These are phyloP conservation scores for Linurgus olivaceus DNA, from an alignment of 2,797 vertebrate genomes.

Conservation along the genomic window DNA sequence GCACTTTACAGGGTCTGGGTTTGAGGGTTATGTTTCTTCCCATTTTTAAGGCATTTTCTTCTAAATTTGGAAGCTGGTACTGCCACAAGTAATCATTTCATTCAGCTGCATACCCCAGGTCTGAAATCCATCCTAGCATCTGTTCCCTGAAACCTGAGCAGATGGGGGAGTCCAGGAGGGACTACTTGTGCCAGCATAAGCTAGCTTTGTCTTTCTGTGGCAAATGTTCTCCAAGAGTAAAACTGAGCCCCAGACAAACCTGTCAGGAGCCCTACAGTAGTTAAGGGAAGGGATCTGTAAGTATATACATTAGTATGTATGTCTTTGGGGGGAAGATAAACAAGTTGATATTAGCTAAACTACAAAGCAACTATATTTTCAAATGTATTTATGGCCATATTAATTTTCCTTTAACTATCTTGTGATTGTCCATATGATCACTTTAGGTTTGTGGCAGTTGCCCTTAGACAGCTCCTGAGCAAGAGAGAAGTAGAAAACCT, in stretches of 20 bases:
- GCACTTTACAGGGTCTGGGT: background rate
- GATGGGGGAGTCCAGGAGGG: slow-evolving; percentile 24
- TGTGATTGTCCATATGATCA: background rate
- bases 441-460: background rate
- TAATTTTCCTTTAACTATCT: background rate
- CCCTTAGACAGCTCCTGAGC: background rate
- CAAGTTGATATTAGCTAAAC: background rate
- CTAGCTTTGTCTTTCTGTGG: background rate
- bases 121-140: slow-evolving; percentile 28
- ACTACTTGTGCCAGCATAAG: background rate
- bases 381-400: background rate
- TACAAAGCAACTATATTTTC: background rate
- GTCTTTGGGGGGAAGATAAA: background rate
- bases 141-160: slow-evolving; percentile 38
- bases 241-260: background rate
- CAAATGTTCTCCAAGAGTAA: background rate
- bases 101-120: background rate
- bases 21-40: background rate
- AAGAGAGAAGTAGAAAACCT: background rate
- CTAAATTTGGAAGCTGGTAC: background rate
- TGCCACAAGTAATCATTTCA: background rate
- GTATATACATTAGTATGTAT: no score
- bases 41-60: background rate
- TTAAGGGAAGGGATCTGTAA: background rate
- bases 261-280: background rate